Evolutionary conservation across 2,113 vertebrate species (phyloP).

Genomic region (Gobio gobio): DNA sequence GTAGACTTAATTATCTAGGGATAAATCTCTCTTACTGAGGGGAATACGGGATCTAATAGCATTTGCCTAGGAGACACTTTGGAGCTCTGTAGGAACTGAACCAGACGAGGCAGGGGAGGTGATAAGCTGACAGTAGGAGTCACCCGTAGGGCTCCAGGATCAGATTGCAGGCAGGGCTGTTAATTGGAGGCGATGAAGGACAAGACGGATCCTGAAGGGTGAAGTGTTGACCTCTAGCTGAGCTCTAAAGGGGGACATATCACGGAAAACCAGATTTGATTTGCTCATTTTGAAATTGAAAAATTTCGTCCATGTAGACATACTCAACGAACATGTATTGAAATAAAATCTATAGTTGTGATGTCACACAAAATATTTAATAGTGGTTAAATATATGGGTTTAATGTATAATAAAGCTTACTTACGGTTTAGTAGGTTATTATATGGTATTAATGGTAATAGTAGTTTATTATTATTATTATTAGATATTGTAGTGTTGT

Average conservation of each 20-base stretch:
- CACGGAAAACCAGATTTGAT: background rate
- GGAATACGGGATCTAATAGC: slow-evolving; percentile 18
- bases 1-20: slow-evolving; percentile 54
- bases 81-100: background rate
- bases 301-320: background rate
- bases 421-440: no score
- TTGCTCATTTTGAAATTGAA: background rate
- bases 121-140: background rate
- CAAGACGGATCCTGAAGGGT: slow-evolving; percentile 24
- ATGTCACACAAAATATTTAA: no score
- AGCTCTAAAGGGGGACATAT: background rate
- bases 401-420: no score
- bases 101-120: slow-evolving; percentile 6
- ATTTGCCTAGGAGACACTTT: slow-evolving; percentile 9
- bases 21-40: slow-evolving; percentile 37
- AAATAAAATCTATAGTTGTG: background rate
- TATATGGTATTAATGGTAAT: no score
- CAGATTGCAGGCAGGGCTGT: slow-evolving; percentile 26
- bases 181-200: slow-evolving; percentile 37
- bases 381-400: no score
- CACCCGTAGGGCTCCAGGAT: slow-evolving; percentile 14
- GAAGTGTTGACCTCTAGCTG: slow-evolving; percentile 31
- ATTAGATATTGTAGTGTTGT: background rate
- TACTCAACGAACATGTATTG: background rate
- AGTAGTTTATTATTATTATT: no score